phyloP scores from a whole-genome alignment of 2,888 invertebrate species.

The Elgonia sp. region DNA sequence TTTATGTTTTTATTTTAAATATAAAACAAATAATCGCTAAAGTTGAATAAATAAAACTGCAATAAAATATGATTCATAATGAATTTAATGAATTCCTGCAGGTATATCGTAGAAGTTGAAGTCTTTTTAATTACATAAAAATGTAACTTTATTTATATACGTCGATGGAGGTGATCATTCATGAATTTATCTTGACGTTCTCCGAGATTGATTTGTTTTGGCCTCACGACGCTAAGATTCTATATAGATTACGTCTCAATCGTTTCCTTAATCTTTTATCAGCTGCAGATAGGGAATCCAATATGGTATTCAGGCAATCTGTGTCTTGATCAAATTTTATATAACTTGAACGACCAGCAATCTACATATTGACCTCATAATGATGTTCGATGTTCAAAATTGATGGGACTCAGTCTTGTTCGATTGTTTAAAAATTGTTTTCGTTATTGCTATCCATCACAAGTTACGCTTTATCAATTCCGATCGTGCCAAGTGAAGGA shows the following conservation, averaged over 20 bases:
- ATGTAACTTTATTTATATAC: slow-evolving; percentile 51
- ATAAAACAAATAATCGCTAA: too few relatives aligned
- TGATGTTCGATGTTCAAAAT: slow-evolving; percentile 44
- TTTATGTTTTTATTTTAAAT: too few relatives aligned
- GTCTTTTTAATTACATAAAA: slow-evolving; percentile 31
- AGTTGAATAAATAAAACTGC: not conserved
- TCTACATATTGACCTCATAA: slow-evolving; percentile 60
- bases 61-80: not conserved
- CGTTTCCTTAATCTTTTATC: slow-evolving; percentile 63
- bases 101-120: not conserved
- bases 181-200: slow-evolving; percentile 62
- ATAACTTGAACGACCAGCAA: slow-evolving; percentile 26
- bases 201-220: slow-evolving; percentile 68
- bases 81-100: not conserved
- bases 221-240: slow-evolving; percentile 52
- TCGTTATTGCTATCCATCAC: slow-evolving; percentile 55
- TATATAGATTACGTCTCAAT: slow-evolving; percentile 70
- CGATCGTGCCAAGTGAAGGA: slow-evolving; percentile 15
- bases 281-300: slow-evolving; percentile 32
- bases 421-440: slow-evolving; percentile 33
- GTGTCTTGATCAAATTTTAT: slow-evolving; percentile 46
- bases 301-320: slow-evolving; percentile 44
- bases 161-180: slow-evolving; percentile 32
- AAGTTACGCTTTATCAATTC: slow-evolving; percentile 11
- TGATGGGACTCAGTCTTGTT: slow-evolving; percentile 23